Evolutionary conservation across 2,113 vertebrate species (phyloP), one percentile per base, ranked within the genome.

Genomic region (Lepus europaeus): DNA sequence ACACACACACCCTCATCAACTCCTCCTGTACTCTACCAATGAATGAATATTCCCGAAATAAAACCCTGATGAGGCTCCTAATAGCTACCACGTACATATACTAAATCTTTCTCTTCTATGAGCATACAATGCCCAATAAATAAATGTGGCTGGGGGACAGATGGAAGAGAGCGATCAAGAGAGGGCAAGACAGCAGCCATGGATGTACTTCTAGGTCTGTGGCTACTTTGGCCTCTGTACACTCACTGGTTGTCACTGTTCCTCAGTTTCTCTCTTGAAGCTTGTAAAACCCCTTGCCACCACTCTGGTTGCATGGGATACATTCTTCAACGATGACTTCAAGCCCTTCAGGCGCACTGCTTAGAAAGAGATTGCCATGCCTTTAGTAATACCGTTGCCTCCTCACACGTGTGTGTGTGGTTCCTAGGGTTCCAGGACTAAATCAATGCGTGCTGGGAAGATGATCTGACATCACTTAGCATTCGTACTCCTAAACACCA

Each of bases 361-460:
- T 1, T 45, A 12, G 23, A 27, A 89, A 53, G 29, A 64, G 6
- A 29, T 69, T 3, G 7, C 83, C 66, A 2, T 9, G 4, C 2
- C 23, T 23, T n/a, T n/a, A 73, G 31, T 61, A 4, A 56, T 20
- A 39, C 1, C 16, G 80, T 64, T 63, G 20, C 31, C 19, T 78
- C 81, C n/a, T 56, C 25, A 2, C 25, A 2, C 19, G 56, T 92
- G 73, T 49, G 25, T 39, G 74, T 29, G 27, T 91, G 27, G 4
- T 69, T 95, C 74, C 89, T 70, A 82, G 25, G 29, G 13, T 90
- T 51, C 29, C 33, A 92, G 39, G 11, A 78, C 73, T 83, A 76
- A 66, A 33, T 36, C 36, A 68, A 16, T 12, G 4, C 86, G 87
- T 89, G 31, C 77, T 91, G 66, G 27, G 66, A 53, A 59, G 5